A percentile compares a stretch with the other conserved stretches of the same genome.
phyloP scores from a whole-genome alignment of 1,140 invertebrate species.

The Callitettix versicolor region DNA sequence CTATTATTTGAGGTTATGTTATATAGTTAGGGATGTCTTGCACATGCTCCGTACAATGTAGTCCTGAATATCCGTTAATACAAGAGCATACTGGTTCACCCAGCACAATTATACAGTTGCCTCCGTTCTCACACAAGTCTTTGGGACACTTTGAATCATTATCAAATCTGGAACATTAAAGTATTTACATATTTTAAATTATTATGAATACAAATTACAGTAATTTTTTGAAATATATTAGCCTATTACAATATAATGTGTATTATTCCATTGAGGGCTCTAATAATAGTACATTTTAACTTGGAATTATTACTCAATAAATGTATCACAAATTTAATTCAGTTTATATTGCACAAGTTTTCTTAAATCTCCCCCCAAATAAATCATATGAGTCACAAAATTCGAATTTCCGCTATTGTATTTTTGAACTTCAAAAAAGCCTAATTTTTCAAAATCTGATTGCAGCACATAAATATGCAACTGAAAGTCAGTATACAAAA shows the following conservation, averaged over 20 bases:
- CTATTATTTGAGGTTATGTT: too few species aligned
- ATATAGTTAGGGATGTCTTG: too few species aligned
- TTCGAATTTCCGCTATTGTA: too few species aligned
- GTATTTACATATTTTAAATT: too few species aligned
- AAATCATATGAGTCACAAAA: too few species aligned
- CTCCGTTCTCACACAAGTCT: conserved; percentile 1
- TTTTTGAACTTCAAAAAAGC: too few species aligned
- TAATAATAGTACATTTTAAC: neutral
- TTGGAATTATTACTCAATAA: neutral
- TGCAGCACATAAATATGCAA: too few species aligned
- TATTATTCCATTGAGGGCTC: neutral
- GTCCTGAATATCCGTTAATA: conserved; percentile 1
- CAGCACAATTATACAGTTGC: neutral
- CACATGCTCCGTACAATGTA: neutral
- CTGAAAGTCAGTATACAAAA: too few species aligned
- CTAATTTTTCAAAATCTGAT: too few species aligned
- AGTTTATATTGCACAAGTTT: too few species aligned
- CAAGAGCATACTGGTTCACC: conserved; percentile 3
- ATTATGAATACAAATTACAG: neutral
- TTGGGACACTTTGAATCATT: neutral
- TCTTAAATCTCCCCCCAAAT: too few species aligned
- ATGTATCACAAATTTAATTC: neutral
- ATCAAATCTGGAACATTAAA: too few species aligned
- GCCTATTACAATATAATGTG: neutral
- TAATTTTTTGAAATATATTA: neutral